Base-by-base conservation (phyloP, 2,797 vertebrate species). In the Chlorospingus flavigularis region DNA sequence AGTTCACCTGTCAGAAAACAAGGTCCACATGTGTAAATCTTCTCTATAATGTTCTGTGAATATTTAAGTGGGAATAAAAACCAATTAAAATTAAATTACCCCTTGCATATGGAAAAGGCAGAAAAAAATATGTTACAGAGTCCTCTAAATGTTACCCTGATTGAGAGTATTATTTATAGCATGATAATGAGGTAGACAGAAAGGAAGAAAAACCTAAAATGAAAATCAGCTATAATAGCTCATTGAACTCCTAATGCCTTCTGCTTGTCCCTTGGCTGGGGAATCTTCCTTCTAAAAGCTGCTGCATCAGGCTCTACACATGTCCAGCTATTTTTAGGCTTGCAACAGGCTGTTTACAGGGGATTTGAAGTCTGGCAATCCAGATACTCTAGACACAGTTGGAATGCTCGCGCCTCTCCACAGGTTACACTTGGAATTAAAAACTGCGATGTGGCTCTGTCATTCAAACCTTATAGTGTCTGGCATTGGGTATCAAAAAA, bases 381-480 rank as follows among this genome's bases (percentile, higher is more conserved):
- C 79, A 94, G 96, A 97, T 94, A 96, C 90, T 94, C 91, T 96
- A 97, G 95, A 96, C 96, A 94, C 95, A 91, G 94, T 97, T 92
- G 95, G 96, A 95, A 96, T 94, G 95, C 91, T 94, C 45, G 1
- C 7, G 51, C 61, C 79, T 89, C 87, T 94, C 79, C 1, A 10
- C 95, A 96, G 95, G 95, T 96, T 97, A 91, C 92, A 63, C 73
- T 94, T 92, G 96, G 92, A 97, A 95, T 91, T 94, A 88, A 95
- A 93, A 95, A 50, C 95, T 83, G 63, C 55, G 60, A 84, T 94
- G 91, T 97, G 96, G 70, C 85, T 96, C 92, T 96, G 95, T 97
- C 96, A 96, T 97, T 97, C 95, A 95, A 97, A 96, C 70, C 42
- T 84, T 47, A 84, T 10, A 1, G 58, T 91, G 87, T 86, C 91